Evolutionary conservation across 2,888 invertebrate species (phyloP).

Genomic region (Clivina fossor): DNA sequence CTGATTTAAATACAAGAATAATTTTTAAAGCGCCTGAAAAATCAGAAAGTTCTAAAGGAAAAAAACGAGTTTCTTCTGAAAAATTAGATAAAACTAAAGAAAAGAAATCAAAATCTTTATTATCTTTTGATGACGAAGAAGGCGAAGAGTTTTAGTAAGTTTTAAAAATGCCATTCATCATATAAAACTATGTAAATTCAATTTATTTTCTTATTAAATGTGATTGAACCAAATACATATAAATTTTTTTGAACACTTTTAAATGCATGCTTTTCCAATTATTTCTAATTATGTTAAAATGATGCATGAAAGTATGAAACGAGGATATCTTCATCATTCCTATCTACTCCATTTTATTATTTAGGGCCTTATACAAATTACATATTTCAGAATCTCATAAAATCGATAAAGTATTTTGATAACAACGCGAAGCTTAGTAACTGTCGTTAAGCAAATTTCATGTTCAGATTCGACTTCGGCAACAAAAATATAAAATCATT

Average conservation of each 20-base stretch:
- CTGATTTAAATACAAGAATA: conserved; percentile 62
- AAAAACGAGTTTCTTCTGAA: conserved; percentile 37
- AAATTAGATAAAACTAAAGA: conserved; percentile 43
- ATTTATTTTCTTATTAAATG: no score
- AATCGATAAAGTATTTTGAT: conserved; percentile 30
- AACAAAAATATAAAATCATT: no score
- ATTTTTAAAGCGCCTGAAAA: conserved; percentile 57
- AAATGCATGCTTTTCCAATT: not conserved
- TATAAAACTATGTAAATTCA: not conserved
- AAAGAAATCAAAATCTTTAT: conserved; percentile 49
- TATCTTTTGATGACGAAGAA: conserved; percentile 56
- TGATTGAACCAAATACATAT: no score
- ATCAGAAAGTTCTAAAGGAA: conserved; percentile 38
- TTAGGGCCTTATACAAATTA: conserved; percentile 23
- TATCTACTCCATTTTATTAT: conserved; percentile 9
- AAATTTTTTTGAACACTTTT: not conserved
- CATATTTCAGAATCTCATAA: conserved; percentile 24
- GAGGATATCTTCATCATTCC: no score
- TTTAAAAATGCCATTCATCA: conserved; percentile 2
- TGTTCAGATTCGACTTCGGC: not conserved
- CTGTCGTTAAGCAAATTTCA: not conserved
- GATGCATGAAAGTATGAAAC: no score
- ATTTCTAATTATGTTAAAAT: no score
- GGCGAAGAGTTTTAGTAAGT: conserved; percentile 44
- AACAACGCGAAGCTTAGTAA: conserved; percentile 14